Evolutionary conservation across 1,140 invertebrate species (phyloP), one percentile per base, ranked within the genome.

Genomic region (Conus ventricosus): DNA sequence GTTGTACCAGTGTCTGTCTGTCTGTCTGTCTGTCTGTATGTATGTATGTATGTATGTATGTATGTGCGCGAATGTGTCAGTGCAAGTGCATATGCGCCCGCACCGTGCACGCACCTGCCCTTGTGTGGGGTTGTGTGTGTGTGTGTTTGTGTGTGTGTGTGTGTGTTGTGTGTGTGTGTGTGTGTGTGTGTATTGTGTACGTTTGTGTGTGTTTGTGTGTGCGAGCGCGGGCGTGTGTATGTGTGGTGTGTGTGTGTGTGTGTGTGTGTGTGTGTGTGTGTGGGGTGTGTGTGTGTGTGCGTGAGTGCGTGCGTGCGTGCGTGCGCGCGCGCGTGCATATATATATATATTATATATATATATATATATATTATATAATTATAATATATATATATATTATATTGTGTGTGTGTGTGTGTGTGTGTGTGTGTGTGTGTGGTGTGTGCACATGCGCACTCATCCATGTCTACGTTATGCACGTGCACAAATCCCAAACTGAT

Each of bases 341-440:
- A n/a, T n/a, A n/a, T n/a, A n/a, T n/a, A n/a, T n/a, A n/a, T n/a
- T n/a, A n/a, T n/a, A n/a, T n/a, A n/a, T n/a, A n/a, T n/a, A n/a
- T n/a, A n/a, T n/a, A n/a, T n/a, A n/a, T n/a, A n/a, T n/a, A n/a
- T n/a, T n/a, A n/a, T n/a, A n/a, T n/a, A n/a, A n/a, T n/a, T n/a
- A n/a, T n/a, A n/a, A n/a, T n/a, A n/a, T n/a, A n/a, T n/a, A n/a
- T n/a, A n/a, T n/a, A n/a, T n/a, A n/a, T n/a, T n/a, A n/a, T n/a
- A n/a, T n/a, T 55, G 80, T 82, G 39, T 55, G 25, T 82, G 80
- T 51, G 25, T 51, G 80, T 55, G 80, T 82, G 80, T 55, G 15
- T 53, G 54, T 55, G 25, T 82, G 80, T 53, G 39, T 53, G 80
- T n/a, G 80, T 82, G 80, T n/a, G 80, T 82, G 80, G 71, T 76